phyloP scores from a whole-genome alignment of 1,140 invertebrate species.

The Lordiphosa stackelbergi region DNA sequence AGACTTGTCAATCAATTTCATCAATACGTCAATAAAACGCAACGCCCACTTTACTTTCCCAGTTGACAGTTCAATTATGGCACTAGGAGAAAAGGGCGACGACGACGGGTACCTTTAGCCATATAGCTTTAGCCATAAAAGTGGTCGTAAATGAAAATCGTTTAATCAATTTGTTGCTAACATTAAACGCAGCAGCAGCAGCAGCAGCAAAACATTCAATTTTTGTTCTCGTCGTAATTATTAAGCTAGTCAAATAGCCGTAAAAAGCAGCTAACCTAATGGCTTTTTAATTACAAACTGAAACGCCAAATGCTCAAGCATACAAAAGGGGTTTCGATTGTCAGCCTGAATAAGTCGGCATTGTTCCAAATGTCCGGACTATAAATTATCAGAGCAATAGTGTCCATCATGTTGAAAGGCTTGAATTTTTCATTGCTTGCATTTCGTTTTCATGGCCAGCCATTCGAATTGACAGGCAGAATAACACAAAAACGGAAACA shows the following conservation, averaged over 20 bases:
- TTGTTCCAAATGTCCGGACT: slow-evolving; percentile 40
- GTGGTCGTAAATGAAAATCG: slow-evolving; percentile 31
- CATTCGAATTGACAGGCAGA: slow-evolving; percentile 65
- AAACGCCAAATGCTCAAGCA: slow-evolving; percentile 22
- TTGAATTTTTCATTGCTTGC: slow-evolving; percentile 70
- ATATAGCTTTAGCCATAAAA: slow-evolving; percentile 19
- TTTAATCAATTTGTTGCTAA: slow-evolving; percentile 30
- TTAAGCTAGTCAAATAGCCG: slow-evolving; percentile 22
- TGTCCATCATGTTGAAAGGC: slow-evolving; percentile 74
- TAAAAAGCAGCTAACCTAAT: slow-evolving; percentile 37
- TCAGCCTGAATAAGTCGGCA: slow-evolving; percentile 18
- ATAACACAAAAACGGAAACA: slow-evolving; percentile 16
- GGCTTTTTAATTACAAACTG: slow-evolving; percentile 64
- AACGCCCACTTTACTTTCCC: slow-evolving; percentile 12
- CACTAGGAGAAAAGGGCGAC: slow-evolving; percentile 3
- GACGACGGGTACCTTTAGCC: neutral
- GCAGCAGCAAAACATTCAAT: slow-evolving; percentile 10
- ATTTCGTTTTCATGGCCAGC: slow-evolving; percentile 69
- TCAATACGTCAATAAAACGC: slow-evolving; percentile 39
- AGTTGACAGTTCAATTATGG: slow-evolving; percentile 36
- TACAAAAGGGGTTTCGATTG: slow-evolving; percentile 32
- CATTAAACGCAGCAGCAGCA: slow-evolving; percentile 5
- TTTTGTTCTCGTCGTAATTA: slow-evolving; percentile 18
- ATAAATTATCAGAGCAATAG: slow-evolving; percentile 61
- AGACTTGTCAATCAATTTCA: slow-evolving; percentile 35